Evolutionary conservation across 2,113 vertebrate species (phyloP).

Genomic region (Eptesicus fuscus): DNA sequence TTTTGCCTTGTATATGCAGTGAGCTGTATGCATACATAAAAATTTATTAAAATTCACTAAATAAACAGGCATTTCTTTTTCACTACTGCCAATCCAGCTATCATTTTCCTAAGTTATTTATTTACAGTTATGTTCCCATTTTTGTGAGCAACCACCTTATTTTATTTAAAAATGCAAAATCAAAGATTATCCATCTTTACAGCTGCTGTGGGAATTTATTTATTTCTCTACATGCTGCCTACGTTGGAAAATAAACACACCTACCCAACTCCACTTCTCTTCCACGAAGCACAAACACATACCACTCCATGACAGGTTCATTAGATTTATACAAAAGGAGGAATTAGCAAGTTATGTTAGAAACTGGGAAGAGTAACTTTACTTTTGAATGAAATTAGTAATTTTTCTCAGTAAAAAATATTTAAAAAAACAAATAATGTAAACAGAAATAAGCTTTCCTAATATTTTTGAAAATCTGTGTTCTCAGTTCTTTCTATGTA

Average conservation of each 20-base stretch:
- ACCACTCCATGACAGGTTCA: neutral
- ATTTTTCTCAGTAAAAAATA: neutral
- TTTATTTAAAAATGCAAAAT: conserved; percentile 41
- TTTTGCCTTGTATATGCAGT: conserved; percentile 40
- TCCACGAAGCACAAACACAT: neutral
- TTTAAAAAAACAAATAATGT: neutral
- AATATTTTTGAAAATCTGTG: neutral
- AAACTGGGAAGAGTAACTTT: neutral
- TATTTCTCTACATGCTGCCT: conserved; percentile 40
- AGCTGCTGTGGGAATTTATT: conserved; percentile 17
- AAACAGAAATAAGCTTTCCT: neutral
- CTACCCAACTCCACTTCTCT: neutral
- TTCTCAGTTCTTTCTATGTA: neutral
- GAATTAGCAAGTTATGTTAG: neutral
- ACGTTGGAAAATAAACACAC: conserved; percentile 41
- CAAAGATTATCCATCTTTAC: conserved; percentile 36
- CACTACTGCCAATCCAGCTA: neutral
- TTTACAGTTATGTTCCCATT: neutral
- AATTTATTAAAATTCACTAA: conserved; percentile 10
- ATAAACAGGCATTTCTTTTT: neutral
- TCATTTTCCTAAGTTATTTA: conserved; percentile 14
- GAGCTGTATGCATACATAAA: conserved; percentile 1
- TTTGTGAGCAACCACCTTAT: conserved; percentile 22
- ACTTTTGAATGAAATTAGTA: conserved; percentile 12
- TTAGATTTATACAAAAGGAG: neutral